Conservation (phyloP, 2,113 vertebrate species). For the Etheostoma cragini region DNA sequence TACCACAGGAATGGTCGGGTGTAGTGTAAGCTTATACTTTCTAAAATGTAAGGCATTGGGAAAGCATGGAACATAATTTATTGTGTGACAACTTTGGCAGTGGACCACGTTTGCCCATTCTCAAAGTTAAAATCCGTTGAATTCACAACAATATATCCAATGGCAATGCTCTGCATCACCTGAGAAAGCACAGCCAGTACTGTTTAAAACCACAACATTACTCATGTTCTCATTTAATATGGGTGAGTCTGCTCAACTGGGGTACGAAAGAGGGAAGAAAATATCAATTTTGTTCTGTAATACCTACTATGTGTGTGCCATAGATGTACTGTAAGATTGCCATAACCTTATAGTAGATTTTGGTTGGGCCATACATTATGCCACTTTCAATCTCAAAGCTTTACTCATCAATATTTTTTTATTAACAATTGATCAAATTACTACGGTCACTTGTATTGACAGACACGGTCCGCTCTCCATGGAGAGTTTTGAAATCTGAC, state of each 20-base stretch:
- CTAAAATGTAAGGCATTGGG: not conserved
- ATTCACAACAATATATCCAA: conserved; percentile 16
- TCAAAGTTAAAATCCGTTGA: conserved; percentile 31
- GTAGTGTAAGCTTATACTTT: conserved; percentile 11
- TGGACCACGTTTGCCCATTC: conserved; percentile 15
- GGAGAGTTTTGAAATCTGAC: not conserved
- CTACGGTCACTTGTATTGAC: not conserved
- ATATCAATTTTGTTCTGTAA: not conserved
- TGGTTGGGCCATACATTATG: not conserved
- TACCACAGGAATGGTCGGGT: conserved; percentile 31
- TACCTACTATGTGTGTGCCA: not conserved
- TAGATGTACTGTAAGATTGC: not conserved
- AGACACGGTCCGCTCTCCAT: not conserved
- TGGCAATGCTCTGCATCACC: conserved; percentile 17
- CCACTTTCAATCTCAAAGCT: not conserved
- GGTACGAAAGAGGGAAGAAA: not conserved
- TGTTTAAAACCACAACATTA: not conserved
- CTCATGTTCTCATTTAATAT: not conserved
- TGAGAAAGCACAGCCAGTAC: not conserved
- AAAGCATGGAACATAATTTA: conserved; percentile 35
- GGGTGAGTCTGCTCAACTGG: not conserved
- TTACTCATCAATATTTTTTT: not conserved
- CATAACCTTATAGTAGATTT: not conserved
- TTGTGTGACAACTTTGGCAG: conserved; percentile 14
- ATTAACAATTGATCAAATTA: not conserved